Evolutionary conservation across 1,140 invertebrate genomes (phyloP).

Genomic region (Gryllus bimaculatus): DNA sequence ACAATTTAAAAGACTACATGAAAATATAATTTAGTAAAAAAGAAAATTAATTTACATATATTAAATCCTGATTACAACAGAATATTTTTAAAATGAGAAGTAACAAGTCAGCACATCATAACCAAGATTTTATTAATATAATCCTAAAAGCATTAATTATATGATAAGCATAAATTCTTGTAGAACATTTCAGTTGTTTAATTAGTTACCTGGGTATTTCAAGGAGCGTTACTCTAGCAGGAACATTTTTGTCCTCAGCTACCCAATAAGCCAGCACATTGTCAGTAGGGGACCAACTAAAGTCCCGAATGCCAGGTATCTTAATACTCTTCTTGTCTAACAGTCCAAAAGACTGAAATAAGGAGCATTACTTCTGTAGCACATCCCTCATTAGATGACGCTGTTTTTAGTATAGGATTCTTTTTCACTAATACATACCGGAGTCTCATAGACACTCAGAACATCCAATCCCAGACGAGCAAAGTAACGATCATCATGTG

Average conservation of each 20-base stretch:
- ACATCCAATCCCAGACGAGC: slow-evolving; percentile 76
- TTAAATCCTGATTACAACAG: no score
- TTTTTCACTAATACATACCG: slow-evolving; percentile 40
- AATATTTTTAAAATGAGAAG: no score
- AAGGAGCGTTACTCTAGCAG: slow-evolving; percentile 71
- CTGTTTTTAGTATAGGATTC: background rate
- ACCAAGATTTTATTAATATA: no score
- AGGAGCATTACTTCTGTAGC: background rate
- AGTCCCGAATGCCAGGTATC: slow-evolving; percentile 83
- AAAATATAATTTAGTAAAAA: no score
- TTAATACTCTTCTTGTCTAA: slow-evolving; percentile 93
- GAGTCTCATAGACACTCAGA: slow-evolving; percentile 92
- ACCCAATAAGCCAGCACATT: slow-evolving; percentile 97
- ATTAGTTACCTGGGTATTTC: slow-evolving; percentile 62
- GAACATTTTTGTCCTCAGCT: slow-evolving; percentile 90
- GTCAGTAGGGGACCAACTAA: slow-evolving; percentile 96
- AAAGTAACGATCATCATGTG: slow-evolving; percentile 93
- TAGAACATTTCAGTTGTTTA: no score
- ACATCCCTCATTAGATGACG: background rate
- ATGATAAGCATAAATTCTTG: no score
- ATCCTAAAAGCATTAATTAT: no score
- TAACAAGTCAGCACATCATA: no score
- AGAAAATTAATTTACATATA: no score
- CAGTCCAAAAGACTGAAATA: slow-evolving; percentile 69
- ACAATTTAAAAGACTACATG: no score